These are phyloP conservation scores for Pyrocoelia pectoralis DNA, from an alignment of 2,888 invertebrate species.

Conservation along the genomic window DNA sequence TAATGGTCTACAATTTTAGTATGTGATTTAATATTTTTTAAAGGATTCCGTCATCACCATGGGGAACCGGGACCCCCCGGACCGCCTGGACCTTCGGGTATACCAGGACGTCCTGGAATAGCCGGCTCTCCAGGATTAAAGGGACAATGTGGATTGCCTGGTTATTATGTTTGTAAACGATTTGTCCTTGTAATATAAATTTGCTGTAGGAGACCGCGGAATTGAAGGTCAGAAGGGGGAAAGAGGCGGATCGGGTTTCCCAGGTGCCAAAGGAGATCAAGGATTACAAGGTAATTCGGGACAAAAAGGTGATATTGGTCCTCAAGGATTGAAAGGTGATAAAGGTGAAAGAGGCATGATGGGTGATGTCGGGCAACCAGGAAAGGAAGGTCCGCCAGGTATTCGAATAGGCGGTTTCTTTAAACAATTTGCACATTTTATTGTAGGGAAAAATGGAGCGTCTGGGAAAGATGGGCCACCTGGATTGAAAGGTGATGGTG, in stretches of 20 bases:
- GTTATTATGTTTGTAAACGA: no score
- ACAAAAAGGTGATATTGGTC: background rate
- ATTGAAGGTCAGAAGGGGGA: no score
- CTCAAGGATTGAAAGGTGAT: background rate
- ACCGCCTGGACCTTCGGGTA: conserved; percentile 8
- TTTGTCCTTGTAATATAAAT: no score
- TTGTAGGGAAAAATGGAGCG: background rate
- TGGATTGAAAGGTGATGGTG: background rate
- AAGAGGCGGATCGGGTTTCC: background rate
- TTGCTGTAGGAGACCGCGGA: no score
- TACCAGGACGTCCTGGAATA: conserved; percentile 5
- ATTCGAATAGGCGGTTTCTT: background rate
- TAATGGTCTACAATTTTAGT: no score
- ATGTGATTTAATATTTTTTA: background rate
- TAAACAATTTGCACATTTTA: background rate
- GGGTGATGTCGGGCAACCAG: background rate
- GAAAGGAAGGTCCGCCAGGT: background rate
- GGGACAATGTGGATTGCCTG: no score
- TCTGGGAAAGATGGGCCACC: background rate
- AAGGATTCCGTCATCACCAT: background rate
- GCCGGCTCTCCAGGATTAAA: background rate
- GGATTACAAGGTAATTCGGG: background rate
- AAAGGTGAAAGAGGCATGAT: background rate
- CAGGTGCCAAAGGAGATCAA: background rate
- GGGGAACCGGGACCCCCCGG: background rate